These are phyloP conservation scores for Xyliphius kryptos DNA, from an alignment of 2,113 vertebrate species.

Conservation along the genomic window DNA sequence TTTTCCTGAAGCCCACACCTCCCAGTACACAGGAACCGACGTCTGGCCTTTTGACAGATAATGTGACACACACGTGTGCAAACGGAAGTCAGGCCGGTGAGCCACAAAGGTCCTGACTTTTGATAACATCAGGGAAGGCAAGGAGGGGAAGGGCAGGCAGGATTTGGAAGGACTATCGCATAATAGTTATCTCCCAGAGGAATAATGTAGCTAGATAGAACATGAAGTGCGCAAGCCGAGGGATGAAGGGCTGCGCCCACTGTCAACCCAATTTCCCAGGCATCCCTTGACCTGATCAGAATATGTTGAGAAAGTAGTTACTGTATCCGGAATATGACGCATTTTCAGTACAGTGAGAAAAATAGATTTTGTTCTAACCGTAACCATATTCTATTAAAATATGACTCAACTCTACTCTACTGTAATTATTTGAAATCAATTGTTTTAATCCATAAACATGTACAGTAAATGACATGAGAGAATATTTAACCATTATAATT, in stretches of 20 bases:
- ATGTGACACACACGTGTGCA: constrained; percentile 75
- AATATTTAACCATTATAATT: too few relatives aligned
- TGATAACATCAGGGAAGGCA: constrained; percentile 68
- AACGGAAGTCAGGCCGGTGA: constrained; percentile 64
- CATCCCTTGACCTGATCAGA: constrained; percentile 16
- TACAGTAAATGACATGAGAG: too few relatives aligned
- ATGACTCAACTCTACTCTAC: too few relatives aligned
- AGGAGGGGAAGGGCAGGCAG: constrained; percentile 57
- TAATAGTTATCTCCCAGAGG: constrained; percentile 55
- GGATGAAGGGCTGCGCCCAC: constrained; percentile 37
- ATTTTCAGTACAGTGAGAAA: too few relatives aligned
- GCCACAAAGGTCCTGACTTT: constrained; percentile 67
- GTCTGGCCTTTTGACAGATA: constrained; percentile 73
- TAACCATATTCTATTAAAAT: too few relatives aligned
- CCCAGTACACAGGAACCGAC: constrained; percentile 61
- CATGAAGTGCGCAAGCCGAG: constrained; percentile 43
- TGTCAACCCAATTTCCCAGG: constrained; percentile 33
- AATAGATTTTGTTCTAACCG: too few relatives aligned
- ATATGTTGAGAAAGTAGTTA: too few relatives aligned
- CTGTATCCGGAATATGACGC: too few relatives aligned
- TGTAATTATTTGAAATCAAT: too few relatives aligned
- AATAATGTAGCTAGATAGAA: constrained; percentile 24
- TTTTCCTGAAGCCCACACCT: constrained; percentile 57
- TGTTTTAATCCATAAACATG: too few relatives aligned
- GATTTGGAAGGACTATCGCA: constrained; percentile 50